A percentile compares a stretch with the other conserved stretches of the same genome.
These are phyloP conservation scores for Cephus sareptanus DNA, from an alignment of 2,888 invertebrate genomes.

Conservation along the genomic window DNA sequence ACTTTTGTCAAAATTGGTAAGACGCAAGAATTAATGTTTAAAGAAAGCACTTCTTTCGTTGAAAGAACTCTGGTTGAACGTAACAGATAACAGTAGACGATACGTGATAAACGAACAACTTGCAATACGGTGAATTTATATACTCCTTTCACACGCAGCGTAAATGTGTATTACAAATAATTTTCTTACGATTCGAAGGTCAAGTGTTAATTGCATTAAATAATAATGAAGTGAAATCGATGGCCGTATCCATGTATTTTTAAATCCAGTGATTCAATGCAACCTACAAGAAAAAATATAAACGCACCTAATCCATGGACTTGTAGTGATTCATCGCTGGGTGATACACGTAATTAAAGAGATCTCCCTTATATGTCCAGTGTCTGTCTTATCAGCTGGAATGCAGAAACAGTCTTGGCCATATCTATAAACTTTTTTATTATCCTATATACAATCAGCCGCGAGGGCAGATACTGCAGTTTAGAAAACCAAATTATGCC, in stretches of 20 bases:
- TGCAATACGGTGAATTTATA: no score
- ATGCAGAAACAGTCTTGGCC: slow-evolving; percentile 1
- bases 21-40: not conserved
- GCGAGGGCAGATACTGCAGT: not conserved
- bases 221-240: not conserved
- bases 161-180: not conserved
- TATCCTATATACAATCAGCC: not conserved
- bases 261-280: not conserved
- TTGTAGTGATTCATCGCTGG: slow-evolving; percentile 14
- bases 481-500: not conserved
- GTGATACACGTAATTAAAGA: slow-evolving; percentile 12
- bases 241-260: not conserved
- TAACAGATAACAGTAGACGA: not conserved
- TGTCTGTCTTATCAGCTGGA: slow-evolving; percentile 18
- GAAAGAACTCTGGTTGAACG: not conserved
- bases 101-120: not conserved
- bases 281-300: not conserved
- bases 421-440: not conserved
- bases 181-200: not conserved
- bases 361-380: slow-evolving; percentile 14
- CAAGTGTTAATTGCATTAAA: not conserved
- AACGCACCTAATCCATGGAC: not conserved
- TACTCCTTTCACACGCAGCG: no score
- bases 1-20: not conserved
- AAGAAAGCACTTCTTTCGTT: not conserved